phyloP scores from a whole-genome alignment of 2,113 vertebrate genomes.

The Xiphophorus maculatus region DNA sequence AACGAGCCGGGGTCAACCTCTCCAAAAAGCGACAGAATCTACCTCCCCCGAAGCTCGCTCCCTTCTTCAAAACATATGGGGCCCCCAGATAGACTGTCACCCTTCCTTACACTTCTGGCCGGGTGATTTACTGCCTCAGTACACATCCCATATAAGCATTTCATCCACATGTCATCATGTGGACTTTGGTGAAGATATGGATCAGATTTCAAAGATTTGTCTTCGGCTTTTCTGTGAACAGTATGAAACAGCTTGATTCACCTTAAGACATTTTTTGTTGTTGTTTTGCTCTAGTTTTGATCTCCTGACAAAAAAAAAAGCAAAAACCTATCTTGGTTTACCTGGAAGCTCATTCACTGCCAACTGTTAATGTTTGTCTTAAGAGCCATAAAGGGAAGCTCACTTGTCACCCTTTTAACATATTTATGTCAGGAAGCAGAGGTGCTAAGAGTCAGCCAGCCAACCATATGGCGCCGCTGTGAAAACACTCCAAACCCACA shows the following conservation, averaged over 20 bases:
- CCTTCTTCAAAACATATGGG: constrained; percentile 67
- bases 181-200: constrained; percentile 29
- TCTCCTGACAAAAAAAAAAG: constrained; percentile 23
- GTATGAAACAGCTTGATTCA: constrained; percentile 32
- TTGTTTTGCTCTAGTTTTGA: constrained; percentile 36
- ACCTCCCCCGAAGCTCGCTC: constrained; percentile 55
- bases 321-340: constrained; percentile 48
- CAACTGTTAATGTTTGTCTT: constrained; percentile 76
- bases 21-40: constrained; percentile 64
- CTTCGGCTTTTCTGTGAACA: constrained; percentile 43
- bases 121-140: constrained; percentile 69
- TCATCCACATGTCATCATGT: constrained; percentile 66
- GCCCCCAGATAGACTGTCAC: constrained; percentile 51
- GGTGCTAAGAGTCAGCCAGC: constrained; percentile 67
- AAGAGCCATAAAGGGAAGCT: constrained; percentile 71
- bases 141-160: constrained; percentile 67
- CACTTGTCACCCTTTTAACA: constrained; percentile 68
- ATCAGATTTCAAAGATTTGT: constrained; percentile 50
- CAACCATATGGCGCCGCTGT: constrained; percentile 54
- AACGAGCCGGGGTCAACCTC: constrained; percentile 67
- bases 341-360: constrained; percentile 66
- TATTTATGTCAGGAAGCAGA: constrained; percentile 68
- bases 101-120: constrained; percentile 49
- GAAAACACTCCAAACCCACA: constrained; percentile 29
- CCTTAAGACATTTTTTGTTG: constrained; percentile 1